Conservation (phyloP, 2,797 vertebrate genomes). For the Stomatorhinus walkeri region DNA sequence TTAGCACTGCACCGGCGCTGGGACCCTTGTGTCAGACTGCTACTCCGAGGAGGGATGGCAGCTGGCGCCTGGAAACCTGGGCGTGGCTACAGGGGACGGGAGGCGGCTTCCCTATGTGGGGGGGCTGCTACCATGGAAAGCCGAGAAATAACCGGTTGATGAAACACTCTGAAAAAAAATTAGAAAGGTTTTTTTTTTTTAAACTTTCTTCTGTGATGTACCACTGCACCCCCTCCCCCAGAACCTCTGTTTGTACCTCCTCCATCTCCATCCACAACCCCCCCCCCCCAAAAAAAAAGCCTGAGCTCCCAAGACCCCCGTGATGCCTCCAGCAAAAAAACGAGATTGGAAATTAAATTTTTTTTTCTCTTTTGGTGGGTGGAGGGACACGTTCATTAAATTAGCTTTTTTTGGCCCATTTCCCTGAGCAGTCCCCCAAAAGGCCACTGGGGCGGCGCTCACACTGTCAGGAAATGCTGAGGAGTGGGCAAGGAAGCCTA, state of each 20-base stretch:
- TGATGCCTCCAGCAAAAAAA: conserved; percentile 53
- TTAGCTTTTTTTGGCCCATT: conserved; percentile 58
- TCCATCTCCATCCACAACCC: conserved; percentile 28
- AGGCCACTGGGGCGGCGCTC: conserved; percentile 35
- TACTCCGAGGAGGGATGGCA: conserved; percentile 38
- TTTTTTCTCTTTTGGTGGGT: conserved; percentile 19
- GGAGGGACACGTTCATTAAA: conserved; percentile 55
- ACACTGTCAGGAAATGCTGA: conserved; percentile 27
- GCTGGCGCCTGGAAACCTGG: conserved; percentile 54
- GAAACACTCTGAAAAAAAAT: conserved; percentile 32
- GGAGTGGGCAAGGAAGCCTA: not conserved
- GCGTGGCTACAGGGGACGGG: conserved; percentile 32
- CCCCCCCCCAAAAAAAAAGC: conserved; percentile 30
- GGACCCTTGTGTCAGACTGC: not conserved
- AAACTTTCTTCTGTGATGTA: conserved; percentile 26
- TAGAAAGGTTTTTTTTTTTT: conserved; percentile 24
- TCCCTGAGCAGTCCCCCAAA: conserved; percentile 55
- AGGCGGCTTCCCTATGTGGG: conserved; percentile 41
- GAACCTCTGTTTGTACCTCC: not conserved
- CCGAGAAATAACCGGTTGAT: conserved; percentile 39
- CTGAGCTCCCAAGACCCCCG: conserved; percentile 33
- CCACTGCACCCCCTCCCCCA: not conserved
- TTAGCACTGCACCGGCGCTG: not conserved
- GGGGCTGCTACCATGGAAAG: conserved; percentile 36
- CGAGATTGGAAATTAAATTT: conserved; percentile 62